These are phyloP conservation scores for Ichneumoninae sp. DNA, from an alignment of 2,888 invertebrate genomes.

Conservation along the genomic window DNA sequence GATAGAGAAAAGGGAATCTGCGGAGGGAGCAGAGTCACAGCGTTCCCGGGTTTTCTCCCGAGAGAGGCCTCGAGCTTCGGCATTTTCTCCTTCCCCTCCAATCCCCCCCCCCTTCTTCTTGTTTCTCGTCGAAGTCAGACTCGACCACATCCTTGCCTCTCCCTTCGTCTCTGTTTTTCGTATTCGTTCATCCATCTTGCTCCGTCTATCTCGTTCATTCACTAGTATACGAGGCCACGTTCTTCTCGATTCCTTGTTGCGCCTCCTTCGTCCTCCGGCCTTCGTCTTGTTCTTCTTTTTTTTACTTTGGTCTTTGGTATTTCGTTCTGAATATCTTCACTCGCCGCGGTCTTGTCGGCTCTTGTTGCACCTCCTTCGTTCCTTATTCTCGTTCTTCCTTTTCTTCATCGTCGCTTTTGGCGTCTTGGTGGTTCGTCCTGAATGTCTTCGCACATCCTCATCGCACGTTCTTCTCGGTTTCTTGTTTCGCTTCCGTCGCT, in stretches of 20 bases:
- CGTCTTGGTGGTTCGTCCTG: constrained; percentile 57
- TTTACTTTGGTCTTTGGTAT: constrained; percentile 6
- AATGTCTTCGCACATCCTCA: constrained; percentile 62
- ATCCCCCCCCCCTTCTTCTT: constrained; percentile 19
- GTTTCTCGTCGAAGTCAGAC: constrained; percentile 32
- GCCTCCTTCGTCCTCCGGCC: constrained; percentile 54
- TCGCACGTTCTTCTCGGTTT: too few relatives aligned
- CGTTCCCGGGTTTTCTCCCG: constrained; percentile 38
- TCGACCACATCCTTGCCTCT: constrained; percentile 52
- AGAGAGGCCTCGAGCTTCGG: constrained; percentile 60
- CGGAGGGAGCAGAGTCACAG: constrained; percentile 36
- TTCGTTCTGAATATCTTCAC: not conserved
- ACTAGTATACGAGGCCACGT: constrained; percentile 35
- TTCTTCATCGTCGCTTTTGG: constrained; percentile 28
- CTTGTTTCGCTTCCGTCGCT: too few relatives aligned
- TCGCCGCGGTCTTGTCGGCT: too few relatives aligned
- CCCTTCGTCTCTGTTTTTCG: constrained; percentile 1
- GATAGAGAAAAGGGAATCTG: constrained; percentile 31
- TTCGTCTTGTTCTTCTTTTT: constrained; percentile 28
- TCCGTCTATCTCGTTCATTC: constrained; percentile 58
- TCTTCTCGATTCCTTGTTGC: constrained; percentile 46
- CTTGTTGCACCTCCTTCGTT: too few relatives aligned
- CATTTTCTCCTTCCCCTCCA: constrained; percentile 51
- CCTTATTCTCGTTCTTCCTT: too few relatives aligned
- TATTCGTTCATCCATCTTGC: constrained; percentile 28